A percentile compares a stretch with the other conserved stretches of the same genome.
Conservation (phyloP, 2,888 invertebrate species). For the Brachylomia viminalis region DNA sequence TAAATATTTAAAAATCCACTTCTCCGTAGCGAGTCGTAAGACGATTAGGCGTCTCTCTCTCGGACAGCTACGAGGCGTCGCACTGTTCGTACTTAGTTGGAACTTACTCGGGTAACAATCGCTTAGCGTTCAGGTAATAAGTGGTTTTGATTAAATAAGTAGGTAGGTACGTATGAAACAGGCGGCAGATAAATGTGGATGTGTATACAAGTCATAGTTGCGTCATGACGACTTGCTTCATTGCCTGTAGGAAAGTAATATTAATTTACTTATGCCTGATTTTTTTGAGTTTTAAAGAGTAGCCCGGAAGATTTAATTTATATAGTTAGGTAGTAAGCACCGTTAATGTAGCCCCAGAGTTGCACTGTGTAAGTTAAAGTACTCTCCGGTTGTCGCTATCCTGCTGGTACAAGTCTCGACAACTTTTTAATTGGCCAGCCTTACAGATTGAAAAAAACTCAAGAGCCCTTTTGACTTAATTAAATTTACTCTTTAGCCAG, state of each 20-base stretch:
- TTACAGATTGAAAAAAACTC: conserved; percentile 84
- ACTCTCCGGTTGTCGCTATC: conserved; percentile 82
- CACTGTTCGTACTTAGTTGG: conserved; percentile 27
- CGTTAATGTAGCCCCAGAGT: conserved; percentile 75
- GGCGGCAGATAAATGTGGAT: conserved; percentile 5
- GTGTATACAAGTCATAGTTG: not conserved
- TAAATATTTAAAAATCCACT: conserved; percentile 78
- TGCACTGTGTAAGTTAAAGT: conserved; percentile 77
- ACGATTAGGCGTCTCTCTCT: conserved; percentile 69
- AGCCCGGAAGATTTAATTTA: conserved; percentile 18
- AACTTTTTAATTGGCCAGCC: conserved; percentile 88
- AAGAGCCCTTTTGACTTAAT: conserved; percentile 85
- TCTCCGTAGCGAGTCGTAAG: conserved; percentile 65
- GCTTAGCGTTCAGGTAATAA: conserved; percentile 37
- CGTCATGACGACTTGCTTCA: not conserved
- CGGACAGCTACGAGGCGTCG: conserved; percentile 38
- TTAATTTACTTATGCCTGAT: not conserved
- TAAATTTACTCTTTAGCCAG: conserved; percentile 84
- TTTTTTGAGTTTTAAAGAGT: conserved; percentile 9
- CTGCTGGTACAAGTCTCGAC: conserved; percentile 77
- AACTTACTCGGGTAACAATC: conserved; percentile 36
- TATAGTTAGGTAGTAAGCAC: conserved; percentile 58
- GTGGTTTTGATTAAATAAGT: conserved; percentile 17
- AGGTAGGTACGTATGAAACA: not conserved
- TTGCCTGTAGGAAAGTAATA: not conserved